phyloP scores from a whole-genome alignment of 1,140 invertebrate species.

The Copidosoma floridanum region DNA sequence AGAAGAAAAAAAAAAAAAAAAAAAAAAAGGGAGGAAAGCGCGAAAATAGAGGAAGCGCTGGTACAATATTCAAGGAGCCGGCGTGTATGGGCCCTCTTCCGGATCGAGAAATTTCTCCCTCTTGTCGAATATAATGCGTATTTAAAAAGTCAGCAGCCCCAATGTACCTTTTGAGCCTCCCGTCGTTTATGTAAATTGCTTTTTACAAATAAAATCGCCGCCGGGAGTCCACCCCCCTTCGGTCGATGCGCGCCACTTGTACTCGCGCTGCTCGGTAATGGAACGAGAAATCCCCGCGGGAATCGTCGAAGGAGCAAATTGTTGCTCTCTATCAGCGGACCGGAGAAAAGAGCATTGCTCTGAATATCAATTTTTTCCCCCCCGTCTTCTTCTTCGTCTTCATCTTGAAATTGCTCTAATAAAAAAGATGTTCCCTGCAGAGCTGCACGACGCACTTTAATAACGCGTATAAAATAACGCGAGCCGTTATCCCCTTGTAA shows the following conservation, averaged over 20 bases:
- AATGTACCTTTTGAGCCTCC: conserved; percentile 5
- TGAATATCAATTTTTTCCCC: no score
- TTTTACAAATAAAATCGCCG: conserved; percentile 16
- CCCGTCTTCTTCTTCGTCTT: no score
- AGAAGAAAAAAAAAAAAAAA: conserved; percentile 23
- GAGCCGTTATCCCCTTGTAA: no score
- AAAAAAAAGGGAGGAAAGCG: conserved; percentile 26
- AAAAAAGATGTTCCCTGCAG: no score
- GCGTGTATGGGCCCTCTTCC: no score
- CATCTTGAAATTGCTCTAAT: no score
- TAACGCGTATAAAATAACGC: no score
- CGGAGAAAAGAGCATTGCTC: no score
- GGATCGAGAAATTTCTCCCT: conserved; percentile 25
- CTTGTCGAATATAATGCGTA: neutral
- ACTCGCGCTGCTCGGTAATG: neutral
- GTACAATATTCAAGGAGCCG: conserved; percentile 24
- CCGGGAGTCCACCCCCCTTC: neutral
- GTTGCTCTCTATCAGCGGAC: neutral
- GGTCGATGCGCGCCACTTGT: neutral
- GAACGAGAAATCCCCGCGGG: neutral
- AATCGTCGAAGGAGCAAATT: neutral
- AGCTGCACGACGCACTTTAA: no score
- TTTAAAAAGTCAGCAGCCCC: conserved; percentile 8
- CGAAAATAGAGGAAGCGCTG: conserved; percentile 16
- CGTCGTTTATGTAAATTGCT: conserved; percentile 25